Percentiles rank a stretch among this genome's conserved stretches.
Conservation (phyloP, 2,113 vertebrate genomes). For the Oncorhynchus masou region DNA sequence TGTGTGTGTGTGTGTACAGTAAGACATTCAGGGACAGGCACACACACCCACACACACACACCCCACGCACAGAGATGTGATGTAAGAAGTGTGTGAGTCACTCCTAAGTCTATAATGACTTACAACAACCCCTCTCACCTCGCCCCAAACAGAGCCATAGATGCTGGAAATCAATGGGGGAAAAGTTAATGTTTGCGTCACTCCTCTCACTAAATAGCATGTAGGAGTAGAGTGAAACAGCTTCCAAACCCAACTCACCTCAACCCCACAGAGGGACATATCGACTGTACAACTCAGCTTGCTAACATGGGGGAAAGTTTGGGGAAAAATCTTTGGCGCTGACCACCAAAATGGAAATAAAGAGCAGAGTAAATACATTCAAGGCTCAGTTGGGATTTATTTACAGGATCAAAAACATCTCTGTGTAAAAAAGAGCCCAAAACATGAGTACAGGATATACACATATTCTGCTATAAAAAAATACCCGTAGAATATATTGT, state of each 20-base stretch:
- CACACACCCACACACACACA: neutral
- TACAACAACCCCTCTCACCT: too few relatives aligned
- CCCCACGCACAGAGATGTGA: neutral
- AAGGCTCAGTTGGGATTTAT: constrained; percentile 57
- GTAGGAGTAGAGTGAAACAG: too few relatives aligned
- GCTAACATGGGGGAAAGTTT: neutral
- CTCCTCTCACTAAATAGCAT: too few relatives aligned
- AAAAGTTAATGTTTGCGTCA: too few relatives aligned
- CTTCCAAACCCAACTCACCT: too few relatives aligned
- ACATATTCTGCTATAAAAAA: constrained; percentile 31
- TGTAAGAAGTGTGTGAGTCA: neutral
- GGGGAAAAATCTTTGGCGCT: neutral
- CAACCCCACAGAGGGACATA: neutral
- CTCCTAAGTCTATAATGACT: neutral
- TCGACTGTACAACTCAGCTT: neutral
- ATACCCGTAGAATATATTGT: too few relatives aligned
- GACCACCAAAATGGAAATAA: constrained; percentile 22
- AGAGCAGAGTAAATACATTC: constrained; percentile 22
- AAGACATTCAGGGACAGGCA: neutral
- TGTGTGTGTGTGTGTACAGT: constrained; percentile 5
- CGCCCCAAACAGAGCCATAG: too few relatives aligned
- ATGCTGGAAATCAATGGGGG: too few relatives aligned
- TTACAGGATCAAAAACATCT: constrained; percentile 25
- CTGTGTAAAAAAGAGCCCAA: constrained; percentile 53
- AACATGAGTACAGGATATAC: constrained; percentile 60